phyloP scores from a whole-genome alignment of 2,888 invertebrate genomes.

The Brachypalpus laphriformis region DNA sequence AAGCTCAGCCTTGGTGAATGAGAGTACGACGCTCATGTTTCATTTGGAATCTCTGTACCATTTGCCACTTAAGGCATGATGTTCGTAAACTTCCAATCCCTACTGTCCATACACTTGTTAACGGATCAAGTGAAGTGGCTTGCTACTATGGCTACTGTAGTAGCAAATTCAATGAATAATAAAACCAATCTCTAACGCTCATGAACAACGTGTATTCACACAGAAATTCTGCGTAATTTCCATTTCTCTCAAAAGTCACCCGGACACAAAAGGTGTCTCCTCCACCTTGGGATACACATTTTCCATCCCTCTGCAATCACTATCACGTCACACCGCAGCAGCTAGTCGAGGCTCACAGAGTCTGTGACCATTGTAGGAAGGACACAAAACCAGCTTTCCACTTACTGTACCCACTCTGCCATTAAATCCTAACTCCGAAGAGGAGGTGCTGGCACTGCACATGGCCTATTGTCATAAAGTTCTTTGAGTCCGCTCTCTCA shows the following conservation, averaged over 20 bases:
- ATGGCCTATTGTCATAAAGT: conserved; percentile 20
- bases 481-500: background rate
- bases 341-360: background rate
- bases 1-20: too few relatives aligned
- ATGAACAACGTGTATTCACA: background rate
- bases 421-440: conserved; percentile 3
- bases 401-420: background rate
- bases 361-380: background rate
- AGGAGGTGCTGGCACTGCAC: background rate
- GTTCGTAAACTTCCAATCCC: background rate
- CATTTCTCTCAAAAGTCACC: background rate
- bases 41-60: too few relatives aligned
- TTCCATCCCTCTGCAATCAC: conserved; percentile 7
- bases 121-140: background rate
- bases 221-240: conserved; percentile 3
- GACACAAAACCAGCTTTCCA: background rate
- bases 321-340: background rate
- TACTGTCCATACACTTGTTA: background rate
- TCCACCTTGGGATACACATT: background rate
- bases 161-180: background rate
- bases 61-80: too few relatives aligned
- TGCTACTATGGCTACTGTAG: background rate
- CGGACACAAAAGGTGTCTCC: background rate
- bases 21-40: too few relatives aligned
- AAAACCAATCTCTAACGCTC: too few relatives aligned